Evolutionary conservation across 2,113 vertebrate genomes (phyloP).

Genomic region (Pundamilia nyererei): DNA sequence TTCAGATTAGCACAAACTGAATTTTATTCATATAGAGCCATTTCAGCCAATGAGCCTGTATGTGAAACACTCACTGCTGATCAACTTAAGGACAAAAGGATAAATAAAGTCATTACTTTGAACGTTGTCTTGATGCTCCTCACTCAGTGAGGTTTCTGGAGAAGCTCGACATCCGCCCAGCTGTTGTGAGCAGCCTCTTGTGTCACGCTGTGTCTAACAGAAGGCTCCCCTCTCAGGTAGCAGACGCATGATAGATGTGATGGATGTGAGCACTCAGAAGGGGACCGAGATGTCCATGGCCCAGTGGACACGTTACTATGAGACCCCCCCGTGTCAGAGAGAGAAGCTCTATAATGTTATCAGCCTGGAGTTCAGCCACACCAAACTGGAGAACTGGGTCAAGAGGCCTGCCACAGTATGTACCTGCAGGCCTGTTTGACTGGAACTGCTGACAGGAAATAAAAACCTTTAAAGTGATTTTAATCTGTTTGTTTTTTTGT

Average conservation of each 20-base stretch:
- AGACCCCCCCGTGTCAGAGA: conserved; percentile 83
- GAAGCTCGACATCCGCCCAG: fast-evolving
- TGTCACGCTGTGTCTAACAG: not conserved
- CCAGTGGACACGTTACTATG: conserved; percentile 95
- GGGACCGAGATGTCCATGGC: conserved; percentile 99
- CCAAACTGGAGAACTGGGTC: conserved; percentile 91
- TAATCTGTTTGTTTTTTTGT: not conserved
- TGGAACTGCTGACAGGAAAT: fast-evolving
- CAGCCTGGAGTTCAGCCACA: conserved; percentile 97
- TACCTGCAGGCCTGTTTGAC: not conserved
- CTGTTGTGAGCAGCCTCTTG: not conserved
- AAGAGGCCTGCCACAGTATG: conserved; percentile 73
- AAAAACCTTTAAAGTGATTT: not conserved
- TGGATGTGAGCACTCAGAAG: conserved; percentile 96
- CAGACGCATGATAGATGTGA: conserved; percentile 93
- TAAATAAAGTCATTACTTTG: not conserved
- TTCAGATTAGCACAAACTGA: not conserved
- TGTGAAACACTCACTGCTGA: not conserved
- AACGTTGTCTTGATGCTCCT: not conserved
- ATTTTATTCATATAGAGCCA: not conserved
- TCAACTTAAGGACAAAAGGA: not conserved
- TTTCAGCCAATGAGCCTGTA: not conserved
- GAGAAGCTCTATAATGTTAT: conserved; percentile 98
- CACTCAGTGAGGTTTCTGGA: not conserved
- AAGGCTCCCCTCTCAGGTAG: conserved; percentile 74